Evolutionary conservation across 2,888 invertebrate genomes (phyloP), one percentile per base, ranked within the genome.

Genomic region (Ectemnius continuus): DNA sequence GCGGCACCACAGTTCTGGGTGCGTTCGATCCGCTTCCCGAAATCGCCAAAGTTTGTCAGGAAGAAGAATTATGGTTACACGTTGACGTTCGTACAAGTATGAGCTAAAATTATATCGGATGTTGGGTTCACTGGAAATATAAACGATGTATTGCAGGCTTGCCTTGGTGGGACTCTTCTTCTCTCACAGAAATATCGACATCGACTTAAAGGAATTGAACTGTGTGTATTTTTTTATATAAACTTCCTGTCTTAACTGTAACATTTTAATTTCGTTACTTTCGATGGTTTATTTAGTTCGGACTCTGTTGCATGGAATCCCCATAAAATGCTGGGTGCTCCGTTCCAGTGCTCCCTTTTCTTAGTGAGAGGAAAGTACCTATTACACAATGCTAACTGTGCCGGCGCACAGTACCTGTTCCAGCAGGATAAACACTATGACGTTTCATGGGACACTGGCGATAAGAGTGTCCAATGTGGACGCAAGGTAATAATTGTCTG

Each of bases 391-490:
- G 93, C 94, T 61, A 96, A 96, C 87, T 94, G 94, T 18, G 94
- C 95, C 0, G 93, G 94, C 0, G 96, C 96, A 0, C 93, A 93
- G 69, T 97, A 97, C 87, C 92, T 97, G 45, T 97, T 97, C 88
- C 96, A 96, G 85, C 95, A 95, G 87, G 96, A 97, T 87, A 97
- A 97, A 91, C 96, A 95, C 91, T 97, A 97, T 84, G 95, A 96
- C 86, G 93, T 95, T 0, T 92, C 93, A 2, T 96, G 95, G 89
- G 97, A 97, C 83, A 95, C 95, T 0, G 97, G 97, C 0, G 96
- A 97, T 86, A 98, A 97, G 91, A 97, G 97, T 92, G 93, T 95
- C 16, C 98, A 98, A 89, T 98, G 98, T 89, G 98, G 98, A 0
- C 93, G 98, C 36, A 98, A 98, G 92, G 96, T 93, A 79, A 36